A percentile compares a stretch with the other conserved stretches of the same genome.
phyloP scores from a whole-genome alignment of 1,140 invertebrate species.

The Cyphomyrmex costatus region DNA sequence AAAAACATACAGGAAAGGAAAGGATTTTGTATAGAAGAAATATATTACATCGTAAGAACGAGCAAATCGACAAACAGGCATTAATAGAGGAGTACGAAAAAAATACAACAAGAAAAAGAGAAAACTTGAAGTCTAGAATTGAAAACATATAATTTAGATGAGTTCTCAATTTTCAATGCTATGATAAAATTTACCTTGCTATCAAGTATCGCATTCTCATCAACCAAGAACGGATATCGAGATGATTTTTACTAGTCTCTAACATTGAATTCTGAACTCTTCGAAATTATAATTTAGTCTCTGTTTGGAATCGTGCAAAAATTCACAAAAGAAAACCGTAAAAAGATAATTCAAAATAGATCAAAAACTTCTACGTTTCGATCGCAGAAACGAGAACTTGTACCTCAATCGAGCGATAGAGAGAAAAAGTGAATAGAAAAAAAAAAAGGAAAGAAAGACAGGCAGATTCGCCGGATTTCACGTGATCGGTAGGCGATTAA shows the following conservation, averaged over 20 bases:
- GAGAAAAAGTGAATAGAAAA: neutral
- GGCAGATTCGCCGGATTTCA: neutral
- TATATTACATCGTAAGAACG: slow-evolving; percentile 43
- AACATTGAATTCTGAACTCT: slow-evolving; percentile 18
- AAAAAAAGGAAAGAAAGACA: slow-evolving; percentile 24
- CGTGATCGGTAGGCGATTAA: slow-evolving; percentile 55
- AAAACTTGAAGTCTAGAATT: neutral
- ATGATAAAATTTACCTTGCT: slow-evolving; percentile 1
- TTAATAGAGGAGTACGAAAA: slow-evolving; percentile 18
- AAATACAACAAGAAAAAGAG: neutral
- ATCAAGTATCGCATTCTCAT: slow-evolving; percentile 1
- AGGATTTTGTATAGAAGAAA: slow-evolving; percentile 11
- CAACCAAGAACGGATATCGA: neutral
- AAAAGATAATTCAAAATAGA: neutral
- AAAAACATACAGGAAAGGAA: slow-evolving; percentile 29
- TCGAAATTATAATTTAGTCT: slow-evolving; percentile 24
- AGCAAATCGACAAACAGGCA: slow-evolving; percentile 36
- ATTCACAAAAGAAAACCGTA: neutral
- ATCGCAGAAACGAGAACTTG: neutral
- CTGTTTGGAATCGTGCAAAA: slow-evolving; percentile 10
- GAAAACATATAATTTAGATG: slow-evolving; percentile 12
- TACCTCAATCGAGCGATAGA: slow-evolving; percentile 21
- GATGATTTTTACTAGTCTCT: neutral
- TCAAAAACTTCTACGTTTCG: neutral
- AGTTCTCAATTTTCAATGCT: slow-evolving; percentile 6